phyloP scores from a whole-genome alignment of 2,797 vertebrate genomes.

The Moxostoma hubbsi region DNA sequence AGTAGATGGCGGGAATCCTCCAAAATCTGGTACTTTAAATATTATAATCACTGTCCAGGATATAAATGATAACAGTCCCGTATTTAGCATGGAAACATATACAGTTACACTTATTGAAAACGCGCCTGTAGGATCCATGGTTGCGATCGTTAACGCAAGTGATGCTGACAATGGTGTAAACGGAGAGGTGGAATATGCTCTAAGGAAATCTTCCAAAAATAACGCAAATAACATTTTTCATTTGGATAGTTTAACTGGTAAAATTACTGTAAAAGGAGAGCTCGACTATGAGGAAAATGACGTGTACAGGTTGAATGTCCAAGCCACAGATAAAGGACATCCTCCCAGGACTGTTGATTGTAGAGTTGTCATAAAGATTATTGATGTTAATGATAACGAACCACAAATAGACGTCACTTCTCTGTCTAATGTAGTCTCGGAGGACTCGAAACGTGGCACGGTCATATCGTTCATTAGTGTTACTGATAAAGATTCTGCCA shows the following conservation, averaged over 20 bases:
- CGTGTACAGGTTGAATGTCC: slow-evolving; percentile 76
- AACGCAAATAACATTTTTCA: slow-evolving; percentile 62
- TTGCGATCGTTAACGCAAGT: slow-evolving; percentile 77
- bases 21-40: slow-evolving; percentile 72
- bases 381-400: slow-evolving; percentile 81
- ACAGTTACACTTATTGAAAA: slow-evolving; percentile 73
- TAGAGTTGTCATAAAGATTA: slow-evolving; percentile 72
- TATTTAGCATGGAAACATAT: slow-evolving; percentile 75
- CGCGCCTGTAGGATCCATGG: slow-evolving; percentile 63
- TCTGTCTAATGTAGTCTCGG: slow-evolving; percentile 68
- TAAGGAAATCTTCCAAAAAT: slow-evolving; percentile 65
- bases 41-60: slow-evolving; percentile 73
- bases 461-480: slow-evolving; percentile 81
- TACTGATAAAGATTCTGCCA: slow-evolving; percentile 75
- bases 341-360: slow-evolving; percentile 72
- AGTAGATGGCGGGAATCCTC: slow-evolving; percentile 78
- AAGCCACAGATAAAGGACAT: slow-evolving; percentile 75
- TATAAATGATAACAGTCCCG: slow-evolving; percentile 80
- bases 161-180: slow-evolving; percentile 78
- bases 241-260: slow-evolving; percentile 69
- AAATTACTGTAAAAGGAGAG: slow-evolving; percentile 69
- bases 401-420: slow-evolving; percentile 80
- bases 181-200: slow-evolving; percentile 75
- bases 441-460: slow-evolving; percentile 73
- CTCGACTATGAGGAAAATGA: slow-evolving; percentile 76